Base-by-base conservation (phyloP, 2,113 vertebrate genomes). In the Athene cunicularia region DNA sequence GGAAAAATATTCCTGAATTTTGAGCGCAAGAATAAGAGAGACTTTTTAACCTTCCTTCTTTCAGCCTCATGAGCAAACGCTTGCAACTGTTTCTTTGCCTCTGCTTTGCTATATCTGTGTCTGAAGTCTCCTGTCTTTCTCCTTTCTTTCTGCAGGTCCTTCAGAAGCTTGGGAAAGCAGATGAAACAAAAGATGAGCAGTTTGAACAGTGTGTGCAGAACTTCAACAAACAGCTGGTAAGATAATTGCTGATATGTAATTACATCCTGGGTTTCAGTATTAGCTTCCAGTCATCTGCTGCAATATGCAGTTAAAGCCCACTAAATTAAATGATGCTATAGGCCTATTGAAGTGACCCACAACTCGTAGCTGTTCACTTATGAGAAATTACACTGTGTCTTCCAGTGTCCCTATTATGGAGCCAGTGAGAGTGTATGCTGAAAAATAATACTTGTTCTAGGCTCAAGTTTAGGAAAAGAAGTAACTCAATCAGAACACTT, bases 131-230 rank as follows among this genome's bases (percentile, higher is more conserved):
- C 27, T 63, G 0, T 39, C 53, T 67, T 93, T 62, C 21, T 81
- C 17, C 55, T 71, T 53, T 58, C 37, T 80, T 81, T 52, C 35
- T 35, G 6, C 97, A 99, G 99, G 99, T 99, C 91, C 97, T 99
- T 55, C 99, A 99, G 98, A 99, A 99, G 92, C 99, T 99, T 86
- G 99, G 99, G 33, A 99, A 99, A 98, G 99, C 99, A 3, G 99
- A 99, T 45, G 99, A 99, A 98, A 99, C 99, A 66, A 99, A 99
- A 98, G 99, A 99, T 90, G 97, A 98, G 63, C 99, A 99, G 79
- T 99, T 99, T 80, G 99, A 99, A 96, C 99, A 99, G 88, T 99
- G 99, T 12, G 99, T 99, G 81, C 99, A 99, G 95, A 99, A 99
- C 97, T 99, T 99, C 98, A 99, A 99, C 98, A 99, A 99, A 97